These are phyloP conservation scores for Apamea sordens DNA, from an alignment of 2,888 invertebrate genomes.

Conservation along the genomic window DNA sequence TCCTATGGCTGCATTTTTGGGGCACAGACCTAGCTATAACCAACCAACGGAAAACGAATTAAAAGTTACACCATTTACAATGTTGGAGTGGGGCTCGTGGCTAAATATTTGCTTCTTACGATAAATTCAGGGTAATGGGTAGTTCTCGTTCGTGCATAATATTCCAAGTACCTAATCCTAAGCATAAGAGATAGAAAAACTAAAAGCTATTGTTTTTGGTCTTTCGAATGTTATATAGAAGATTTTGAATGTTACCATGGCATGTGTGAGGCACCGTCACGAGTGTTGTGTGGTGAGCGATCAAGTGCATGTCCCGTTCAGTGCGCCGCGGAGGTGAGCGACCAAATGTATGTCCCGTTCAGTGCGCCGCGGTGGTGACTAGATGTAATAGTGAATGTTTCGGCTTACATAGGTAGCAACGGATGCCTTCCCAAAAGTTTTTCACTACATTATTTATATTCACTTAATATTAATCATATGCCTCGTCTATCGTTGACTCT, in stretches of 20 bases:
- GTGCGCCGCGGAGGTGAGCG: constrained; percentile 39
- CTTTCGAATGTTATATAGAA: not conserved
- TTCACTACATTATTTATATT: constrained; percentile 59
- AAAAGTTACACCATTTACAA: not conserved
- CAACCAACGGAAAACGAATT: not conserved
- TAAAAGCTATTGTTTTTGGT: not conserved
- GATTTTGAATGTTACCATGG: not conserved
- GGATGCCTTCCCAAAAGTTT: constrained; percentile 58
- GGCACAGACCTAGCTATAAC: not conserved
- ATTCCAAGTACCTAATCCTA: constrained; percentile 23
- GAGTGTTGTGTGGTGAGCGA: constrained; percentile 15
- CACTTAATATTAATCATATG: constrained; percentile 36
- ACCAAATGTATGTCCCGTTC: constrained; percentile 39
- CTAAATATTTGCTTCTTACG: not conserved
- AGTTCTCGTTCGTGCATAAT: constrained; percentile 22
- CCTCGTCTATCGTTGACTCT: constrained; percentile 30
- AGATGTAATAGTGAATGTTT: constrained; percentile 62
- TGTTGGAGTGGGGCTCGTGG: not conserved
- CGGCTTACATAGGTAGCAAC: constrained; percentile 64
- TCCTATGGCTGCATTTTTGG: not conserved
- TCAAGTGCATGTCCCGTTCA: constrained; percentile 37
- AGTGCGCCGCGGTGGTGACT: constrained; percentile 43
- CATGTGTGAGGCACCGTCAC: not conserved
- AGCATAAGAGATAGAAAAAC: not conserved
- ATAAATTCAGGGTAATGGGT: not conserved